A percentile compares a stretch with the other conserved stretches of the same genome.
Evolutionary conservation across 1,140 invertebrate species (phyloP).

Genomic region (Eriosoma lanigerum): DNA sequence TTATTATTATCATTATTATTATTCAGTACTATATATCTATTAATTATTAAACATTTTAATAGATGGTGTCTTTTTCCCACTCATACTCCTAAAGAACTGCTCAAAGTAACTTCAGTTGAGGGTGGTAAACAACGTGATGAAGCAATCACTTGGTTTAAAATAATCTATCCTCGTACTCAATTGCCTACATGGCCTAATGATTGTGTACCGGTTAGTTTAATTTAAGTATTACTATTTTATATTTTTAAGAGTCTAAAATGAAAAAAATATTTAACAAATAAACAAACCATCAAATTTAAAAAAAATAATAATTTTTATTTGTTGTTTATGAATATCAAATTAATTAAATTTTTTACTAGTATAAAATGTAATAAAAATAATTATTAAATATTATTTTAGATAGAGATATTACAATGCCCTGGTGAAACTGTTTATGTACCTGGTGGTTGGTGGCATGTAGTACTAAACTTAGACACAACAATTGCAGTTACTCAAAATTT

Average conservation of each 20-base stretch:
- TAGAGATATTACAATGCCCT: conserved; percentile 95
- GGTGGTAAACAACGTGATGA: conserved; percentile 96
- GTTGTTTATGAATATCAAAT: too few species aligned
- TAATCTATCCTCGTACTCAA: conserved; percentile 95
- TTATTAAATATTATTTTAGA: conserved; percentile 60
- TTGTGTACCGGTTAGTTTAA: conserved; percentile 73
- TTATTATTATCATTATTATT: conserved; percentile 3
- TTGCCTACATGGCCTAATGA: conserved; percentile 85
- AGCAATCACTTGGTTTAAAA: conserved; percentile 96
- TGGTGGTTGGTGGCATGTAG: conserved; percentile 98
- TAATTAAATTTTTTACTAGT: too few species aligned
- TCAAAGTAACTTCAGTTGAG: conserved; percentile 86
- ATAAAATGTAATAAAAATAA: neutral
- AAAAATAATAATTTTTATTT: neutral
- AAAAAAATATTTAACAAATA: neutral
- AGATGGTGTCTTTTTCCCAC: conserved; percentile 98
- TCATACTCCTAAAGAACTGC: conserved; percentile 88
- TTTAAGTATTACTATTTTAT: neutral
- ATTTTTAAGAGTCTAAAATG: neutral
- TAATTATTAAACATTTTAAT: conserved; percentile 55
- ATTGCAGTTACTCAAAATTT: conserved; percentile 99
- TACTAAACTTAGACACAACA: conserved; percentile 93
- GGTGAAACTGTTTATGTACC: conserved; percentile 99
- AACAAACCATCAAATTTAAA: neutral
- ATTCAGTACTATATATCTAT: neutral